Evolutionary conservation across 2,113 vertebrate species (phyloP).

Genomic region (Labeo catla): DNA sequence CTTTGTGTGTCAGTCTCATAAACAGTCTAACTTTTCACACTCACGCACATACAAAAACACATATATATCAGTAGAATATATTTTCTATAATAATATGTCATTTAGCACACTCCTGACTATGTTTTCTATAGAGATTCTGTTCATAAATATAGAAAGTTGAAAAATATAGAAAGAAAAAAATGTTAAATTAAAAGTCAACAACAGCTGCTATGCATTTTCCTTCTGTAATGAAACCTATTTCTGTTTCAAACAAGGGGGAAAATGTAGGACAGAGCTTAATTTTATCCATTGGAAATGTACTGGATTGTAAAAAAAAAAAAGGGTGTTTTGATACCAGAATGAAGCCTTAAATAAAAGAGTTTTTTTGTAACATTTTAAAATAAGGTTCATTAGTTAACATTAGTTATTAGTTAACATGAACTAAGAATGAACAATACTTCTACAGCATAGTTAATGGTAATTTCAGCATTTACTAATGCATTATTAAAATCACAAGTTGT

Average conservation of each 20-base stretch:
- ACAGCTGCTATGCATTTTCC: not conserved
- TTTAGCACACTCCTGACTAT: not conserved
- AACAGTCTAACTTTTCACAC: not conserved
- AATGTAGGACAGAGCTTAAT: not conserved
- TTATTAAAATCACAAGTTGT: too few species aligned
- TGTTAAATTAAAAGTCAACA: not conserved
- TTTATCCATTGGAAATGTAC: not conserved
- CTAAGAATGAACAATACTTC: too few species aligned
- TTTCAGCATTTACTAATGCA: too few species aligned
- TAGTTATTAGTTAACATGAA: too few species aligned
- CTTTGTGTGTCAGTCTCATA: conserved; percentile 56
- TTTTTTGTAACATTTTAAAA: not conserved
- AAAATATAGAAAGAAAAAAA: too few species aligned
- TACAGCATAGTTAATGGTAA: too few species aligned
- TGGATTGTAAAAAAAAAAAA: not conserved
- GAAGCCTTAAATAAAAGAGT: not conserved
- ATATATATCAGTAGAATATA: not conserved
- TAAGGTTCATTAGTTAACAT: too few species aligned
- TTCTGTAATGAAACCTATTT: not conserved
- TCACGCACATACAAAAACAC: conserved; percentile 9
- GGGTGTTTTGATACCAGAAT: not conserved
- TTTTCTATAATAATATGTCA: not conserved
- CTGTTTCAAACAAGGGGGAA: not conserved
- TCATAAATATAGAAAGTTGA: not conserved
- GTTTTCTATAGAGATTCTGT: not conserved